Conservation (phyloP, 2,888 invertebrate species). For the Cephus rjabovi region DNA sequence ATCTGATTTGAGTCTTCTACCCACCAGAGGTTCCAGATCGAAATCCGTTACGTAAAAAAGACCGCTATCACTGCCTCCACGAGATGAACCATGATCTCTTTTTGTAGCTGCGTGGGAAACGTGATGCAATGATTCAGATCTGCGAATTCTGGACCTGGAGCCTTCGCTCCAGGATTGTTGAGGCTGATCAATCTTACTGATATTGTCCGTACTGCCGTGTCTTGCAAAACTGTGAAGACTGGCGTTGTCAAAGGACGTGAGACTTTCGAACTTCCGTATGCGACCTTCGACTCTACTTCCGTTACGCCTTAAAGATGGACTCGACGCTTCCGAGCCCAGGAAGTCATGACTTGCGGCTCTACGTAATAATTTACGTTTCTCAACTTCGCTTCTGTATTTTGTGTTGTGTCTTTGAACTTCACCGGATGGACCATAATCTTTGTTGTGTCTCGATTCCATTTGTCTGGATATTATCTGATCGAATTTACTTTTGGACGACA, state of each 20-base stretch:
- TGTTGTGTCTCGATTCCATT: background rate
- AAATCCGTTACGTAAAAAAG: constrained; percentile 60
- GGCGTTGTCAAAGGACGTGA: constrained; percentile 56
- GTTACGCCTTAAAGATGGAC: constrained; percentile 44
- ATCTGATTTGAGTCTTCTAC: constrained; percentile 35
- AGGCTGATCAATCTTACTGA: constrained; percentile 1
- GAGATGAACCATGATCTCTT: constrained; percentile 42
- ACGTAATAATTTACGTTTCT: constrained; percentile 53
- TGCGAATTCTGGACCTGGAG: constrained; percentile 42
- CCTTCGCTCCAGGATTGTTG: constrained; percentile 1
- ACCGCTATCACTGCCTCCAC: constrained; percentile 65
- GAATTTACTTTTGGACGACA: constrained; percentile 8
- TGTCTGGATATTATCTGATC: constrained; percentile 10
- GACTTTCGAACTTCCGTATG: constrained; percentile 60
- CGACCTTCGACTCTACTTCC: constrained; percentile 51
- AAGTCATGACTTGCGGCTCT: constrained; percentile 59
- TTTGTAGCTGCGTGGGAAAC: constrained; percentile 20
- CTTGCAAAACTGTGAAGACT: constrained; percentile 45
- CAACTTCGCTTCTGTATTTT: constrained; percentile 49
- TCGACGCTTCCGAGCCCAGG: constrained; percentile 48
- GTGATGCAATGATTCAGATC: constrained; percentile 63
- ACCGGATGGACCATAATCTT: background rate
- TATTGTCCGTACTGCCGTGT: constrained; percentile 19
- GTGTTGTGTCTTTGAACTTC: constrained; percentile 36
- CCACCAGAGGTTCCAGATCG: constrained; percentile 48